Conservation (phyloP, 2,113 vertebrate genomes). For the Crotalus tigris region DNA sequence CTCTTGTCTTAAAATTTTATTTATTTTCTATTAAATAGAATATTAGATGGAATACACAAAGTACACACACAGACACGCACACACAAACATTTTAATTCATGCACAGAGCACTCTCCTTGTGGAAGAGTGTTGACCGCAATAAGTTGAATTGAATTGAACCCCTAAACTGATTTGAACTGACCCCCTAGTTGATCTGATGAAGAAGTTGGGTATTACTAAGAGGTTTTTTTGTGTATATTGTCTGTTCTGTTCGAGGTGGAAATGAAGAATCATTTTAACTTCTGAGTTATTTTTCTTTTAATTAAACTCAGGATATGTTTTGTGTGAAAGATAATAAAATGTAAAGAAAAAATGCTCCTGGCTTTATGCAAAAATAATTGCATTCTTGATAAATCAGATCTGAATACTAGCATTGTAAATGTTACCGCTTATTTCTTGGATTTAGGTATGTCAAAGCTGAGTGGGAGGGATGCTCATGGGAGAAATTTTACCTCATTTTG, state of each 20-base stretch:
- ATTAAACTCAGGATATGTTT: background rate
- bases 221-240: background rate
- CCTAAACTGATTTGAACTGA: background rate
- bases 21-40: background rate
- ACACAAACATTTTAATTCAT: background rate
- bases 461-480: background rate
- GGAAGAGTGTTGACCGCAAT: background rate
- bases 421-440: background rate
- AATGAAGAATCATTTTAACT: background rate
- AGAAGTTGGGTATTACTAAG: background rate
- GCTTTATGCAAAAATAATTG: background rate
- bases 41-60: background rate
- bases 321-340: background rate
- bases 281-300: background rate
- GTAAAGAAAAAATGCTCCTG: background rate
- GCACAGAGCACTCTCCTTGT: background rate
- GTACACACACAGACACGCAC: background rate
- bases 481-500: background rate
- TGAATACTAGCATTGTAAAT: background rate
- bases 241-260: background rate
- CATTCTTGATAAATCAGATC: background rate
- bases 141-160: background rate
- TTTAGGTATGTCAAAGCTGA: background rate
- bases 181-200: background rate
- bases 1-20: background rate